Evolutionary conservation across 2,797 vertebrate species (phyloP).

Genomic region (Bothrops alternatus): DNA sequence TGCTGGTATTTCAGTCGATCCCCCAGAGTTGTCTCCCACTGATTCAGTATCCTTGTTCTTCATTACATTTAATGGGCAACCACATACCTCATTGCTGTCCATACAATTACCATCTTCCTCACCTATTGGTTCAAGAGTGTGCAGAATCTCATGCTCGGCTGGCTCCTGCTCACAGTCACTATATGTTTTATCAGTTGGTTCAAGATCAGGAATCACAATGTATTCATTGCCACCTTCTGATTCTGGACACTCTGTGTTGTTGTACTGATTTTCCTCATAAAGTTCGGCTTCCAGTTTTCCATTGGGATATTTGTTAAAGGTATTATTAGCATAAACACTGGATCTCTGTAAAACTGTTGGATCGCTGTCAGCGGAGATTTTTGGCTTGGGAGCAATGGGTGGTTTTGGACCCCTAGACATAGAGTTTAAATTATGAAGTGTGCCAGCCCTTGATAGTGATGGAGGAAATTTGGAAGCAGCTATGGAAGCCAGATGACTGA

Average conservation of each 20-base stretch:
- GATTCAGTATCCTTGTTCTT: conserved; percentile 38
- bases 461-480: conserved; percentile 70
- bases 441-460: conserved; percentile 72
- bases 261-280: conserved; percentile 62
- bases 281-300: conserved; percentile 75
- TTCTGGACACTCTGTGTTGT: conserved; percentile 52
- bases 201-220: conserved; percentile 54
- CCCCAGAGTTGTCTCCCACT: conserved; percentile 35
- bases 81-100: conserved; percentile 62
- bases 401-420: conserved; percentile 85
- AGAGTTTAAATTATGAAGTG: conserved; percentile 64
- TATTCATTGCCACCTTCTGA: conserved; percentile 62
- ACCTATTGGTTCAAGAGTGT: conserved; percentile 20
- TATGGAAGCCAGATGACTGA: conserved; percentile 70
- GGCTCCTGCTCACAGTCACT: conserved; percentile 42
- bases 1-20: conserved; percentile 32
- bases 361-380: conserved; percentile 73
- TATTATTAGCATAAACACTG: conserved; percentile 66
- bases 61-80: conserved; percentile 68
- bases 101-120: conserved; percentile 34
- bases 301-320: conserved; percentile 75
- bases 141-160: conserved; percentile 40
- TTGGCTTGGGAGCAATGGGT: conserved; percentile 87
- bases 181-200: conserved; percentile 45
- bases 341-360: conserved; percentile 50